Evolutionary conservation across 2,797 vertebrate genomes (phyloP), one percentile per base, ranked within the genome.

Genomic region (Urophycis tenuis): DNA sequence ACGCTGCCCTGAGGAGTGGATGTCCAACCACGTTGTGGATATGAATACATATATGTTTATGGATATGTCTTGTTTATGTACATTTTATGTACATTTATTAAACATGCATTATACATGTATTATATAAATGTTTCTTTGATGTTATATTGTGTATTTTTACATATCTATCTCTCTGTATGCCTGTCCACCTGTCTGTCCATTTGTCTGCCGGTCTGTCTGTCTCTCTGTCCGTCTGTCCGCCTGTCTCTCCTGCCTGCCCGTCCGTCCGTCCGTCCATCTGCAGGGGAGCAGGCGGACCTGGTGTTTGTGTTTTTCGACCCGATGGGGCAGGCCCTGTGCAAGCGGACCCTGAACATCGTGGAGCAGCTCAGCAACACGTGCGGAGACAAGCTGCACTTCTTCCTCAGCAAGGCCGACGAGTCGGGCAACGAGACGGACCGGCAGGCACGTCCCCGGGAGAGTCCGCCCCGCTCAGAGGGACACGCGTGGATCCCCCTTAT

Each of bases 281-380:
- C 87, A 94, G 94, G 94, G 73, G 91, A 94, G 81, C 93, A 94
- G 83, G 87, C 92, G 0, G 94, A 95, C 85, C 84, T 95, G 85
- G 80, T 94, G 76, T 94, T 95, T 49, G 94, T 95, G 74, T 95
- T 94, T 84, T 94, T 95, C 30, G 93, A 94, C 85, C 93, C 93
- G 0, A 95, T 95, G 94, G 93, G 94, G 30, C 93, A 95, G 90
- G 94, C 94, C 0, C 88, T 95, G 82, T 95, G 94, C 88, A 95
- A 94, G 80, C 92, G 93, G 30, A 95, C 94, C 0, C 90, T 95
- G 74, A 92, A 93, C 91, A 94, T 95, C 0, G 94, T 95, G 78
- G 93, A 95, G 88, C 91, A 91, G 76, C 88, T 95, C 84, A 94
- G 90, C 32, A 92, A 94, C 82, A 93, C 88, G 75, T 92, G 91